A percentile compares a stretch with the other conserved stretches of the same genome.
These are phyloP conservation scores for Ptychadena robeensis DNA, from an alignment of 2,797 vertebrate genomes.

Conservation along the genomic window DNA sequence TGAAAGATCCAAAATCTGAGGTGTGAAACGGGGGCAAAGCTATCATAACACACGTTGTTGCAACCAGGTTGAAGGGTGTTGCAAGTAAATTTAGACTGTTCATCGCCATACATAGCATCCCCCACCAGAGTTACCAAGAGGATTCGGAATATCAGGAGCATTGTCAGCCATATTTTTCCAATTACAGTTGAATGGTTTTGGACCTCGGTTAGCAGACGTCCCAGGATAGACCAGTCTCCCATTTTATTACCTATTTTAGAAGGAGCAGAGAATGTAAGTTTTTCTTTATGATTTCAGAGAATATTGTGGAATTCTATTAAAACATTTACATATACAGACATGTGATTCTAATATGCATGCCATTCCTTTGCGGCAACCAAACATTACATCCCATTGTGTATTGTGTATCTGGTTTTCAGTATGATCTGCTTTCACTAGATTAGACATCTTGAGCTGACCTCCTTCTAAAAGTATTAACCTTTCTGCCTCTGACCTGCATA, in stretches of 20 bases:
- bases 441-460: too few relatives aligned
- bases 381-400: too few relatives aligned
- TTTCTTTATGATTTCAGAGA: not conserved
- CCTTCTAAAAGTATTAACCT: too few relatives aligned
- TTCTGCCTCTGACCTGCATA: too few relatives aligned
- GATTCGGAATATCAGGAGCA: slow-evolving; percentile 76
- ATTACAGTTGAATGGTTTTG: slow-evolving; percentile 76
- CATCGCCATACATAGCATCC: slow-evolving; percentile 72
- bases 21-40: slow-evolving; percentile 73
- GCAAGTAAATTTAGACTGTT: slow-evolving; percentile 76
- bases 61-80: slow-evolving; percentile 75
- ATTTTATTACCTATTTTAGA: slow-evolving; percentile 64
- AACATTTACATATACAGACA: not conserved
- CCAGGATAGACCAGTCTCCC: slow-evolving; percentile 77
- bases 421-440: too few relatives aligned
- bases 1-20: slow-evolving; percentile 79
- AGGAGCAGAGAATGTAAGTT: not conserved
- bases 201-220: slow-evolving; percentile 74
- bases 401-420: too few relatives aligned
- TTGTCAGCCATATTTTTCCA: slow-evolving; percentile 77
- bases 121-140: slow-evolving; percentile 74
- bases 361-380: too few relatives aligned
- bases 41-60: slow-evolving; percentile 72
- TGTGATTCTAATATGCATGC: not conserved
- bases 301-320: not conserved